These are phyloP conservation scores for Onychostoma macrolepis DNA, from an alignment of 2,113 vertebrate genomes.

Conservation along the genomic window DNA sequence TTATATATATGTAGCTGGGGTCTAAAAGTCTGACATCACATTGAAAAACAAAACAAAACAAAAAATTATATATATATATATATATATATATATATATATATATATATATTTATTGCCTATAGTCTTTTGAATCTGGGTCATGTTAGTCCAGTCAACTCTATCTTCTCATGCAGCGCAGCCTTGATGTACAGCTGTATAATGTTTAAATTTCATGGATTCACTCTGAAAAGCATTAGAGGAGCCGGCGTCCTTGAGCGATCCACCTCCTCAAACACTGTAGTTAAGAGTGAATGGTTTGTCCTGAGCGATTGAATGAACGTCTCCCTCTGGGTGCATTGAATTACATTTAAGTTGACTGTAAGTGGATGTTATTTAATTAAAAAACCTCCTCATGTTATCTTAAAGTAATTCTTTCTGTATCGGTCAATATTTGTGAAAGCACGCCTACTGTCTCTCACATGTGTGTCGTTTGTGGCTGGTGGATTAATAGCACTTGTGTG, in stretches of 20 bases:
- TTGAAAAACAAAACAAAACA: no score
- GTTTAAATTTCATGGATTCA: constrained; percentile 5
- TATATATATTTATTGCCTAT: not conserved
- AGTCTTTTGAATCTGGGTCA: not conserved
- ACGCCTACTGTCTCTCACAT: not conserved
- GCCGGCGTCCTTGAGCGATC: not conserved
- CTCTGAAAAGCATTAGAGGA: not conserved
- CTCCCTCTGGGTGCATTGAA: not conserved
- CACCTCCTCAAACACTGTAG: not conserved
- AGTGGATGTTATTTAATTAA: not conserved
- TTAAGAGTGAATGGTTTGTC: not conserved
- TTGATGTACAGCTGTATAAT: constrained; percentile 7
- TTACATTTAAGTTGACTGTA: not conserved
- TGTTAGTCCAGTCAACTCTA: not conserved
- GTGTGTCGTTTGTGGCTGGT: constrained; percentile 25
- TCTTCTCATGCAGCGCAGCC: not conserved
- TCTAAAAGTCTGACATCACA: no score
- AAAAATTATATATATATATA: no score
- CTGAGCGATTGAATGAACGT: not conserved
- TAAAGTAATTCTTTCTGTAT: constrained; percentile 14
- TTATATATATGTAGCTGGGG: no score
- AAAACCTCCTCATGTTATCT: not conserved
- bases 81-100: no score
- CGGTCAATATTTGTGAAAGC: constrained; percentile 3
- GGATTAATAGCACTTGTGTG: constrained; percentile 17